phyloP scores from a whole-genome alignment of 2,888 invertebrate species.

The Acleris literana region DNA sequence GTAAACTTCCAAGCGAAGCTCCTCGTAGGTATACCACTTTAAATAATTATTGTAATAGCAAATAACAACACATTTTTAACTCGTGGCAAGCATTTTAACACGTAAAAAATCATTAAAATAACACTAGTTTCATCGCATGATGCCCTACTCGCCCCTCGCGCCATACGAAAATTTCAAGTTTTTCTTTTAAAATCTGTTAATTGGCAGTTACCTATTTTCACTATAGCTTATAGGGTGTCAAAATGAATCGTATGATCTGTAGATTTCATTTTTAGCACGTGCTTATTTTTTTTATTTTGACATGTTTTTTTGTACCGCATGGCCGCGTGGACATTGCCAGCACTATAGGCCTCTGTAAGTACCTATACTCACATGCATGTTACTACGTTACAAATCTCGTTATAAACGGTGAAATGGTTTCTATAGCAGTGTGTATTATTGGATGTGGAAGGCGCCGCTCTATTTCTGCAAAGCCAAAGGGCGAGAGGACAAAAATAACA shows the following conservation, averaged over 20 bases:
- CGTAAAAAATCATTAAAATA: no score
- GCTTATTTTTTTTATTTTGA: neutral
- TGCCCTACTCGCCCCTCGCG: no score
- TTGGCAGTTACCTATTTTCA: neutral
- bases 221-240: slow-evolving; percentile 29
- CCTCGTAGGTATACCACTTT: no score
- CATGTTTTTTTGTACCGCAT: slow-evolving; percentile 10
- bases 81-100: no score
- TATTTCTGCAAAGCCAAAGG: slow-evolving; percentile 40
- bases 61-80: no score
- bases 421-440: slow-evolving; percentile 11
- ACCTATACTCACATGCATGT: no score
- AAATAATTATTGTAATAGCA: no score
- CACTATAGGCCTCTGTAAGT: neutral
- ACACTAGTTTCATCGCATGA: no score
- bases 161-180: neutral
- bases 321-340: slow-evolving; percentile 9
- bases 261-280: slow-evolving; percentile 17
- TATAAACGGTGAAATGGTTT: neutral
- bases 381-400: neutral
- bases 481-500: slow-evolving; percentile 56
- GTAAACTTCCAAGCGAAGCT: no score
- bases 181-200: slow-evolving; percentile 23
- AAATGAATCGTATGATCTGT: slow-evolving; percentile 20
- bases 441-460: slow-evolving; percentile 23